Conservation (phyloP, 2,113 vertebrate species). For the Pristiophorus japonicus region DNA sequence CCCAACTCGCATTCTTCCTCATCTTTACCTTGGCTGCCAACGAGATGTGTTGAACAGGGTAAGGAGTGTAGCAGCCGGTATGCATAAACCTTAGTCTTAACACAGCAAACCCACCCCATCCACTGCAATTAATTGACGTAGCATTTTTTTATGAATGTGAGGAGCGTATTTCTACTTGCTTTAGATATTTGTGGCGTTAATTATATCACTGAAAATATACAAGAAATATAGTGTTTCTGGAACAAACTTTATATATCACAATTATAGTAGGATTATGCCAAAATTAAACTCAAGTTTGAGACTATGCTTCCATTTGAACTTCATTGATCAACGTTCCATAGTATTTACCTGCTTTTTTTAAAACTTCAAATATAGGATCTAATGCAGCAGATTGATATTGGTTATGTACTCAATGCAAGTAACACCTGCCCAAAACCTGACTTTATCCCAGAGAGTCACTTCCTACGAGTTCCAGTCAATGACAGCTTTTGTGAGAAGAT, state of each 20-base stretch:
- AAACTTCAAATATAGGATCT: conserved; percentile 64
- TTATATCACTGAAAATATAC: not conserved
- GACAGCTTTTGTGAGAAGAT: conserved; percentile 98
- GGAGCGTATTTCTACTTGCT: not conserved
- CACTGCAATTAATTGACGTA: not conserved
- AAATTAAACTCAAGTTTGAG: too few relatives aligned
- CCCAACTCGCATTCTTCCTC: conserved; percentile 87
- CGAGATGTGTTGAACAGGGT: conserved; percentile 92
- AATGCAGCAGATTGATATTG: conserved; percentile 91
- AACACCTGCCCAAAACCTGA: conserved; percentile 92
- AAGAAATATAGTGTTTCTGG: not conserved
- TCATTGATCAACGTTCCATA: not conserved
- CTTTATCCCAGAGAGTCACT: conserved; percentile 86
- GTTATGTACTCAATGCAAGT: conserved; percentile 85
- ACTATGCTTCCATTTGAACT: not conserved
- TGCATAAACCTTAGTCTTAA: not conserved
- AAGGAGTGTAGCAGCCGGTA: conserved; percentile 38
- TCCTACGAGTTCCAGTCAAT: conserved; percentile 88
- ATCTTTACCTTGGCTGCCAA: conserved; percentile 93
- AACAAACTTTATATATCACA: too few relatives aligned
- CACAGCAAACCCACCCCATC: not conserved
- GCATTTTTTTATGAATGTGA: not conserved
- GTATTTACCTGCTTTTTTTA: not conserved
- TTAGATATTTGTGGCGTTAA: not conserved
- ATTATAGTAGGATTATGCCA: too few relatives aligned